Percentiles rank a stretch among this genome's conserved stretches.
Conservation (phyloP, 2,797 vertebrate genomes). For the Schizopygopsis pylzovi region DNA sequence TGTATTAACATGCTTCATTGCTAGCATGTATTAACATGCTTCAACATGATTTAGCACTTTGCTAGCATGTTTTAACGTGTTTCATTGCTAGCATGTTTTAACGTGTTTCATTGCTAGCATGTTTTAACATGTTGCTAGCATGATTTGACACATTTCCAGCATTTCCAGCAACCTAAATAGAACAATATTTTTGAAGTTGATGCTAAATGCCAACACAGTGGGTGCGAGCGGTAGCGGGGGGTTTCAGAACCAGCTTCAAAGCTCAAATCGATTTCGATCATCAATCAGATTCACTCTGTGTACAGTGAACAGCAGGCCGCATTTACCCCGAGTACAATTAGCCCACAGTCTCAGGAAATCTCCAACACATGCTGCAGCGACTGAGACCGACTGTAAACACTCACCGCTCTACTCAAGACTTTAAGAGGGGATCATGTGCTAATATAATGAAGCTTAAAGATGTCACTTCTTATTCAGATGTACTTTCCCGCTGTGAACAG, state of each 20-base stretch:
- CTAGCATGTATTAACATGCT: neutral
- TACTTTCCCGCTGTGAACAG: neutral
- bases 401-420: neutral
- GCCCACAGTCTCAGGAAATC: neutral
- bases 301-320: conserved; percentile 18
- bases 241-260: no score
- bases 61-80: neutral
- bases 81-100: neutral
- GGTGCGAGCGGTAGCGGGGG: no score
- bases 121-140: neutral
- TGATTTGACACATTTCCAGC: neutral
- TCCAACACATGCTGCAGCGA: neutral
- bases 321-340: conserved; percentile 42
- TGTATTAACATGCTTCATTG: no score
- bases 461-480: conserved; percentile 2
- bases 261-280: conserved; percentile 9
- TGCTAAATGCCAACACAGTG: no score
- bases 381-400: neutral
- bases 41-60: neutral
- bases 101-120: no score
- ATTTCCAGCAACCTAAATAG: neutral
- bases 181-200: neutral
- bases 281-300: conserved; percentile 32
- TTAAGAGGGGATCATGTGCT: conserved; percentile 5
- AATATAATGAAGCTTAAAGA: conserved; percentile 1